Percentiles rank a stretch among this genome's conserved stretches.
Conservation (phyloP, 2,113 vertebrate genomes). For the Aplodontia rufa region DNA sequence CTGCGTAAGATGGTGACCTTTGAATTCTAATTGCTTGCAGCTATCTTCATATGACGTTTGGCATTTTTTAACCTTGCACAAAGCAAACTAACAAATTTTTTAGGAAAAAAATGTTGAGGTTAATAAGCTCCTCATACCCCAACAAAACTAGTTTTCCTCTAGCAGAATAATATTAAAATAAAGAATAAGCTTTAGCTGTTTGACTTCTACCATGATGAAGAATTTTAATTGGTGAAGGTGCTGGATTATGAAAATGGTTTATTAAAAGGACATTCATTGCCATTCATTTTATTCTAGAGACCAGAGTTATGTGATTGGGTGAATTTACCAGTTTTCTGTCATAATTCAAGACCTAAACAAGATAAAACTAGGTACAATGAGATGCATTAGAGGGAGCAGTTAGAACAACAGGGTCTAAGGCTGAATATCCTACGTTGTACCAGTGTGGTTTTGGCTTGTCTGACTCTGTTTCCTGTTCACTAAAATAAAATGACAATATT, state of each 20-base stretch:
- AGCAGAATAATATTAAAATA: background rate
- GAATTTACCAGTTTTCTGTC: background rate
- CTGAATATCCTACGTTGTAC: background rate
- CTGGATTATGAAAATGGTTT: background rate
- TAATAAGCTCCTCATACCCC: conserved; percentile 63
- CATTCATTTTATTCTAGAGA: background rate
- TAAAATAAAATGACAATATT: background rate
- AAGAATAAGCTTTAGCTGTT: background rate
- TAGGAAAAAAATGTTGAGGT: conserved; percentile 48
- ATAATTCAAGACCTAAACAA: background rate
- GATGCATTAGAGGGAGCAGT: background rate
- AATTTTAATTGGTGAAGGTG: background rate
- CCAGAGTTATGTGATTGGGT: background rate
- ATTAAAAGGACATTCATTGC: background rate
- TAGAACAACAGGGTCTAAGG: background rate
- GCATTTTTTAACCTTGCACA: conserved; percentile 73
- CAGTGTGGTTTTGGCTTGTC: background rate
- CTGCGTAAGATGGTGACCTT: conserved; percentile 67
- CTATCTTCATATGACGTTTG: conserved; percentile 59
- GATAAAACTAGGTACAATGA: background rate
- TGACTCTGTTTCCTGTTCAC: background rate
- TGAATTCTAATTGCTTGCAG: conserved; percentile 66
- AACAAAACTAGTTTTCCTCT: conserved; percentile 37
- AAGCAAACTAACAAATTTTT: conserved; percentile 60
- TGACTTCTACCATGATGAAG: background rate